phyloP scores from a whole-genome alignment of 2,113 vertebrate genomes.

The Coptodon bakossiorum region DNA sequence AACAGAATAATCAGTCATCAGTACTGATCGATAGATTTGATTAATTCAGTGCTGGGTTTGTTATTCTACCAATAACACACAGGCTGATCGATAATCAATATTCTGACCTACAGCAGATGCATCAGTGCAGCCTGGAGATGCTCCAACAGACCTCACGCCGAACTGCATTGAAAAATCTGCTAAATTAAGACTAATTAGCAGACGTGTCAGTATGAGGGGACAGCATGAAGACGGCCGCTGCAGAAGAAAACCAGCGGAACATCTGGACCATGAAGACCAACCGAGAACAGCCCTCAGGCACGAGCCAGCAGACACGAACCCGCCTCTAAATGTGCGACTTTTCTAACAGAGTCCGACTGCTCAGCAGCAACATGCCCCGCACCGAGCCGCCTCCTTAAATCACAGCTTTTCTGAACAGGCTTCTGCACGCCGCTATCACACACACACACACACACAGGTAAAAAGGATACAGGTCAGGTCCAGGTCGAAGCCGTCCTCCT shows the following conservation, averaged over 20 bases:
- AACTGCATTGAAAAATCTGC: neutral
- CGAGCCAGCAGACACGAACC: neutral
- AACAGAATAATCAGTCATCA: neutral
- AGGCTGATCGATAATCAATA: neutral
- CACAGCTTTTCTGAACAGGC: neutral
- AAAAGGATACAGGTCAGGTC: slow-evolving; percentile 95
- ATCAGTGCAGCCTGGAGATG: neutral
- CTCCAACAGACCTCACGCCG: neutral
- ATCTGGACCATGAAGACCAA: neutral
- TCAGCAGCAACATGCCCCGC: neutral
- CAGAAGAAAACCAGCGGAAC: neutral
- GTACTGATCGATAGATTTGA: neutral
- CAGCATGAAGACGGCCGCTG: neutral
- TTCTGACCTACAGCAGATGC: neutral
- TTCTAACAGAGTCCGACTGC: neutral
- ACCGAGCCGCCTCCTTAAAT: neutral
- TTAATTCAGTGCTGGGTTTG: neutral
- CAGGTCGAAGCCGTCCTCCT: slow-evolving; percentile 97
- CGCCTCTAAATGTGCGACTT: neutral
- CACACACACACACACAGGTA: neutral
- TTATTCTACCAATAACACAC: neutral
- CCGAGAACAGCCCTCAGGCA: neutral
- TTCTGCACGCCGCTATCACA: neutral
- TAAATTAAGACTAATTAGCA: neutral
- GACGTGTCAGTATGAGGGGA: neutral